phyloP scores from a whole-genome alignment of 2,888 invertebrate genomes.

The Latrodectus hesperus region DNA sequence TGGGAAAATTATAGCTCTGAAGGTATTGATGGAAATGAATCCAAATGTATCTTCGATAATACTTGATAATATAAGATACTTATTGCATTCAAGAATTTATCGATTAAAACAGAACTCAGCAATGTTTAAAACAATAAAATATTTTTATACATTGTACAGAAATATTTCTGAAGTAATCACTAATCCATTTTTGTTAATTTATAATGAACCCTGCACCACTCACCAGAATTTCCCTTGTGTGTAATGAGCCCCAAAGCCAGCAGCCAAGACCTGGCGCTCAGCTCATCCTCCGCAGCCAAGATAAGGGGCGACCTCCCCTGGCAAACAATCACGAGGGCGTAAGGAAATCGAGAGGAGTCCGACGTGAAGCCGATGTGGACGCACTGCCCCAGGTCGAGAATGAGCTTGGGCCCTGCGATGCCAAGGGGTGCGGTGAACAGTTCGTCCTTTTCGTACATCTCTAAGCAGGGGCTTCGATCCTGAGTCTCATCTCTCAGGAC shows the following conservation, averaged over 20 bases:
- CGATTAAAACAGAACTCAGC: too few species aligned
- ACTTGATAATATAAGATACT: too few species aligned
- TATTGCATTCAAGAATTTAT: too few species aligned
- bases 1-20: too few species aligned
- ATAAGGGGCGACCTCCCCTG: constrained; percentile 67
- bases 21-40: too few species aligned
- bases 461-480: constrained; percentile 63
- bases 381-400: constrained; percentile 67
- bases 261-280: constrained; percentile 68
- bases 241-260: constrained; percentile 68
- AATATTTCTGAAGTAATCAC: too few species aligned
- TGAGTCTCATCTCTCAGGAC: constrained; percentile 68
- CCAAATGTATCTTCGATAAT: too few species aligned
- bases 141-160: too few species aligned
- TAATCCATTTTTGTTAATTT: too few species aligned
- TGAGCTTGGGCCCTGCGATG: constrained; percentile 50
- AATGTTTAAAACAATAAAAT: too few species aligned
- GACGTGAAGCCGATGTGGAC: constrained; percentile 69
- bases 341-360: constrained; percentile 69
- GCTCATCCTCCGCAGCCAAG: constrained; percentile 69
- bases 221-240: constrained; percentile 63
- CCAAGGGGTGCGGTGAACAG: constrained; percentile 42
- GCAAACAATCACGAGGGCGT: constrained; percentile 68
- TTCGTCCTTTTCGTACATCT: constrained; percentile 69
- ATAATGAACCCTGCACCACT: not conserved